These are phyloP conservation scores for Balaeniceps rex DNA, from an alignment of 2,113 vertebrate species.

Conservation along the genomic window DNA sequence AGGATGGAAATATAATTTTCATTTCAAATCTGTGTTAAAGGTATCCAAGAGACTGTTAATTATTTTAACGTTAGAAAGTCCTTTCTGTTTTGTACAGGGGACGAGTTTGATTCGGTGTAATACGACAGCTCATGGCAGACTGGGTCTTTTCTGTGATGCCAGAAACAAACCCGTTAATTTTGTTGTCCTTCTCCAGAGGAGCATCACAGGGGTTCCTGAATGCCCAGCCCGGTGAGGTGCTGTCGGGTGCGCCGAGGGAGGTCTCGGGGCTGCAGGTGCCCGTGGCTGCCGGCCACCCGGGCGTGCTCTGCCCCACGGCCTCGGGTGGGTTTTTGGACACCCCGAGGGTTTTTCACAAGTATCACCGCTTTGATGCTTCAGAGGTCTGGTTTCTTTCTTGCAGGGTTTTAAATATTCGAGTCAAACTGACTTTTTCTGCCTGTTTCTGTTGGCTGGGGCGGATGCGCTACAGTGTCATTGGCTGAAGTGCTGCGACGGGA, in stretches of 20 bases:
- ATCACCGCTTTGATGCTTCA: fast-evolving
- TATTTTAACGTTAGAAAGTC: not conserved
- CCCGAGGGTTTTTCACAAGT: not conserved
- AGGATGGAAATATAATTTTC: not conserved
- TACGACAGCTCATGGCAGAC: not conserved
- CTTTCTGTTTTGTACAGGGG: not conserved
- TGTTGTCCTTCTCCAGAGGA: not conserved
- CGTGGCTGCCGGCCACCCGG: not conserved
- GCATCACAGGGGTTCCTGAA: fast-evolving
- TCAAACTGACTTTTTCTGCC: not conserved
- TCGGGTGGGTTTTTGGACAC: not conserved
- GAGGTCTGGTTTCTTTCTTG: not conserved
- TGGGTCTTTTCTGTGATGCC: not conserved
- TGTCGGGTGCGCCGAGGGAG: not conserved
- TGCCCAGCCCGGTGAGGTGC: not conserved
- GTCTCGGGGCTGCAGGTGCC: not conserved
- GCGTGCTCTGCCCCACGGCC: not conserved
- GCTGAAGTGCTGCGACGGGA: not conserved
- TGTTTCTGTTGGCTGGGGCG: not conserved
- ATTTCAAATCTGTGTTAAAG: not conserved
- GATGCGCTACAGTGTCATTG: not conserved
- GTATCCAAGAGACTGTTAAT: too few relatives aligned
- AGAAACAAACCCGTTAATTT: not conserved
- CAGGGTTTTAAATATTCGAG: not conserved
- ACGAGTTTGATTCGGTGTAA: not conserved